phyloP scores from a whole-genome alignment of 2,113 vertebrate species.

The Phaethornis superciliosus region DNA sequence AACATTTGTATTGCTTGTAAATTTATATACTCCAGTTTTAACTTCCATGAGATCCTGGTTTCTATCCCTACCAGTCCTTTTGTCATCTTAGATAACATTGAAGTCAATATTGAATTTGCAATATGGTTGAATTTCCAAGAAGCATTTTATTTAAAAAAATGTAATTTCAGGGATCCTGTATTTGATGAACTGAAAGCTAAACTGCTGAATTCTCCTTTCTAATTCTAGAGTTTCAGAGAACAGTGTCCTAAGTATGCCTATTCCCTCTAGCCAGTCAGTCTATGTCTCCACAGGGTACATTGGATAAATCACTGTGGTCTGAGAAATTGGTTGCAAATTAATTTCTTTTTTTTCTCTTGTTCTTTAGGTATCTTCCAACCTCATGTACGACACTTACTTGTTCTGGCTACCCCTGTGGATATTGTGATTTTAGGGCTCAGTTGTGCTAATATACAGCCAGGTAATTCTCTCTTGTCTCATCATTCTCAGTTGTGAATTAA shows the following conservation, averaged over 20 bases:
- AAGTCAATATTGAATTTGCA: neutral
- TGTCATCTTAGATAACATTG: neutral
- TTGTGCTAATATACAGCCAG: slow-evolving; percentile 86
- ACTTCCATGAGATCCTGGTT: neutral
- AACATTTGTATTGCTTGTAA: neutral
- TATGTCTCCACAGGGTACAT: neutral
- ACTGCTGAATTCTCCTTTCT: neutral
- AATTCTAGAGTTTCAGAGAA: neutral
- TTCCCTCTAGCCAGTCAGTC: neutral
- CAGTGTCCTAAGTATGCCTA: neutral
- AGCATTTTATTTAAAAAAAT: neutral
- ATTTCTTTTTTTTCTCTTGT: neutral
- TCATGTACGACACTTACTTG: slow-evolving; percentile 91
- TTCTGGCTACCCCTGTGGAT: slow-evolving; percentile 95
- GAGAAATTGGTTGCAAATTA: neutral
- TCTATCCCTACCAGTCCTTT: neutral
- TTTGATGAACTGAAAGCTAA: neutral
- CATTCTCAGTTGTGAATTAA: neutral
- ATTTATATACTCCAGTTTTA: neutral
- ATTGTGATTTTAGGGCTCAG: slow-evolving; percentile 95
- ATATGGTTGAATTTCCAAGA: neutral
- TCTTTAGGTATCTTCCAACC: slow-evolving; percentile 94
- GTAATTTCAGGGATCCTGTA: neutral
- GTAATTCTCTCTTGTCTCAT: slow-evolving; percentile 61
- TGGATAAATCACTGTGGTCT: neutral